phyloP scores from a whole-genome alignment of 2,113 vertebrate species.

The Bathybates hornii region DNA sequence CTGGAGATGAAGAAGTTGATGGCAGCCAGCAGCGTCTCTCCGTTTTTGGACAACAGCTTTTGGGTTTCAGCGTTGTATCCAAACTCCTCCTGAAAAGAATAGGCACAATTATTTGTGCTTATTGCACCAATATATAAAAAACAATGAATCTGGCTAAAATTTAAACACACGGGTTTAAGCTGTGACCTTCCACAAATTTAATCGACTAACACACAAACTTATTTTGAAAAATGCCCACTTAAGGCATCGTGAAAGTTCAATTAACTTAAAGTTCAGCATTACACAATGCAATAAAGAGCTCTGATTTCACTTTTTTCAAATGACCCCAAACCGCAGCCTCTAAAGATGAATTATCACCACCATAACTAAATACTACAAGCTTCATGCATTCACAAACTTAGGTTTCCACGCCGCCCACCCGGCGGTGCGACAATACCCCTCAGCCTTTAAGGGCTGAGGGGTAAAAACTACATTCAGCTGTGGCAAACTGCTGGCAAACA shows the following conservation, averaged over 20 bases:
- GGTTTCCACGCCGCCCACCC: background rate
- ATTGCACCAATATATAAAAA: background rate
- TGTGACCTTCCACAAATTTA: background rate
- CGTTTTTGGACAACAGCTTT: slow-evolving; percentile 95
- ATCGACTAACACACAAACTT: background rate
- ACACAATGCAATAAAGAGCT: background rate
- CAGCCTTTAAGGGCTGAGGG: background rate
- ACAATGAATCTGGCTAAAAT: background rate
- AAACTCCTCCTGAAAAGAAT: slow-evolving; percentile 87
- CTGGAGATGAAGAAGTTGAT: slow-evolving; percentile 96
- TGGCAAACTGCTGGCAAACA: background rate
- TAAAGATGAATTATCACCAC: background rate
- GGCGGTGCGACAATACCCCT: background rate
- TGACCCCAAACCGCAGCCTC: background rate
- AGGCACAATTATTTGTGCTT: background rate
- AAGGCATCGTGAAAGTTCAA: background rate
- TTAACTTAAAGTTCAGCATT: background rate
- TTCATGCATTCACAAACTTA: background rate
- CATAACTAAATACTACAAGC: background rate
- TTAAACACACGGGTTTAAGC: background rate
- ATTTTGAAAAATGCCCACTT: background rate
- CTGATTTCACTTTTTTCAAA: background rate
- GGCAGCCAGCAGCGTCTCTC: slow-evolving; percentile 91
- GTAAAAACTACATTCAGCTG: background rate
- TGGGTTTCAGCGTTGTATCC: slow-evolving; percentile 97